These are phyloP conservation scores for Horisme vitalbata DNA, from an alignment of 2,888 invertebrate genomes.

Conservation along the genomic window DNA sequence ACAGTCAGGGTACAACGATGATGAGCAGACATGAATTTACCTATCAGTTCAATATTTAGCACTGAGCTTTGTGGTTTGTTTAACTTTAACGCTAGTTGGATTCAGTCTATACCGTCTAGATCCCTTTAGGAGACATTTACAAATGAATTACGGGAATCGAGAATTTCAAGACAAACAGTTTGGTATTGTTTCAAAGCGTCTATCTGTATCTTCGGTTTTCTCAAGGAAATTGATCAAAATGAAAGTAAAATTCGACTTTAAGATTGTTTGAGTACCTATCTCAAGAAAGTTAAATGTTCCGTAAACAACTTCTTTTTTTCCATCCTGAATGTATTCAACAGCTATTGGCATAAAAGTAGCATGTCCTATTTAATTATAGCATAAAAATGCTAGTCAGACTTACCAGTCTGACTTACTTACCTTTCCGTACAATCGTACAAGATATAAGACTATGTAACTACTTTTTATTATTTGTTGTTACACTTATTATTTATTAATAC, in stretches of 20 bases:
- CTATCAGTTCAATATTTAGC: conserved; percentile 37
- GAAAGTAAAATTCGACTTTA: conserved; percentile 8
- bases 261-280: conserved; percentile 5
- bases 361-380: no score
- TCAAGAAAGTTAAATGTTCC: not conserved
- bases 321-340: no score
- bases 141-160: conserved; percentile 12
- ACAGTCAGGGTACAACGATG: no score
- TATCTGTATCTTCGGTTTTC: not conserved
- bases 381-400: no score
- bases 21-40: no score
- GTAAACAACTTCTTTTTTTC: no score
- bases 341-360: no score
- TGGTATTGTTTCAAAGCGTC: conserved; percentile 12
- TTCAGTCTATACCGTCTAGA: conserved; percentile 29
- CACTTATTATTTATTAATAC: no score
- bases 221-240: conserved; percentile 14
- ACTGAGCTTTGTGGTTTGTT: conserved; percentile 47
- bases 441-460: no score
- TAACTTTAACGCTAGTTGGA: conserved; percentile 49
- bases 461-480: no score
- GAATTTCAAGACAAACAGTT: conserved; percentile 12
- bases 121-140: conserved; percentile 8
- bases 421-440: no score
- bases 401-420: no score